phyloP scores from a whole-genome alignment of 2,113 vertebrate species.

The Clarias macrocephalus region DNA sequence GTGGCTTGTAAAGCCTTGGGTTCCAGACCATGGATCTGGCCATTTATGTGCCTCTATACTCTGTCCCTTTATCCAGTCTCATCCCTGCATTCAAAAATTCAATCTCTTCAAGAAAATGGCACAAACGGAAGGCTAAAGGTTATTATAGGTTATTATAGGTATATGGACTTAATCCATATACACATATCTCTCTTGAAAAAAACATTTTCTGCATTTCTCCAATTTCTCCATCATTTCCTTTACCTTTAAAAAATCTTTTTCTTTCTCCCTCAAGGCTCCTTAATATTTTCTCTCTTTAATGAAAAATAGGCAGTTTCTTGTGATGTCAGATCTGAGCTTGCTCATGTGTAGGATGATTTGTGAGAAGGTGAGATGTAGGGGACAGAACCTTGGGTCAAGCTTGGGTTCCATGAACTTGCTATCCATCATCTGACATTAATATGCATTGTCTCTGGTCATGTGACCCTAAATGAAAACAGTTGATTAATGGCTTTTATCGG shows the following conservation, averaged over 20 bases:
- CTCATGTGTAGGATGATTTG: conserved; percentile 23
- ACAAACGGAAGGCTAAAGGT: neutral
- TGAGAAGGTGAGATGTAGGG: neutral
- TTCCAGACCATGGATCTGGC: neutral
- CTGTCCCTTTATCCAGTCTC: neutral
- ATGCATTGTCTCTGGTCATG: conserved; percentile 48
- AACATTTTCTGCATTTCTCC: neutral
- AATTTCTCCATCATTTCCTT: neutral
- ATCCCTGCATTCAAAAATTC: neutral
- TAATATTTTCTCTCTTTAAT: neutral
- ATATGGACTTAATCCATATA: neutral
- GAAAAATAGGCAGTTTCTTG: conserved; percentile 20
- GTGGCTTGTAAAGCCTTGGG: neutral
- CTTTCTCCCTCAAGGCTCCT: neutral
- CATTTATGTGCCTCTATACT: neutral
- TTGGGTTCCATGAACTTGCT: conserved; percentile 28
- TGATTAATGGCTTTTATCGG: conserved; percentile 48
- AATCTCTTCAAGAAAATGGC: neutral
- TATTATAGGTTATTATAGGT: too few species aligned
- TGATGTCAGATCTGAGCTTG: conserved; percentile 12
- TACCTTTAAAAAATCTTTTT: neutral
- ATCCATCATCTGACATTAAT: conserved; percentile 47
- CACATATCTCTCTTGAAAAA: neutral
- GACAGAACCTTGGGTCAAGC: conserved; percentile 27
- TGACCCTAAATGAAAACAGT: conserved; percentile 30